Evolutionary conservation across 2,888 invertebrate species (phyloP), one percentile per base, ranked within the genome.

Genomic region (Chaetoderma sp.): DNA sequence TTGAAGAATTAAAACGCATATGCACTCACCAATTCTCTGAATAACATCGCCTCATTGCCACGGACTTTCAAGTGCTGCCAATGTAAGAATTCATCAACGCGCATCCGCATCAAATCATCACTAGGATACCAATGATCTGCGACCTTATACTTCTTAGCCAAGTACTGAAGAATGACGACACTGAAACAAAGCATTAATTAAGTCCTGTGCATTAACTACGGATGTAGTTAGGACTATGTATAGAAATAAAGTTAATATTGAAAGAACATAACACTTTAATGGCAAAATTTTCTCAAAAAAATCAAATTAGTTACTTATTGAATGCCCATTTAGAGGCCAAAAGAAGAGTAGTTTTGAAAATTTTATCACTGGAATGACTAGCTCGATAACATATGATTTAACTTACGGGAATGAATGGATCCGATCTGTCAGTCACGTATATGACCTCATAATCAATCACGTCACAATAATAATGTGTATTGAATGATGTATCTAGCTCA

Each of bases 51-150:
- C 71, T 91, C 91, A 67, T 88, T 86, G 0, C 88, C 68, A 63
- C 93, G 87, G 1, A 91, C 87, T 58, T 92, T 92, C 33, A 89
- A 78, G 78, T 93, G 93, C 69, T 93, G 93, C 93, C 93, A 93
- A 79, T 91, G 91, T 67, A 93, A 86, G 81, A 91, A 85, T 83
- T 93, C 93, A 70, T 93, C 92, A 4, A 93, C 90, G 69, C 88
- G 86, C 49, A 84, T 78, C 76, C 90, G 88, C 27, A 71, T 32
- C 0, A 88, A 88, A 50, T 92, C 90, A 18, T 64, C 65, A 63
- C 85, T 88, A 0, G 93, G 93, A 78, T 92, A 93, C 89, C 92
- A 90, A 69, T 89, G 89, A 45, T 91, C 90, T 1, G 83, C 77
- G 1, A 89, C 77, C 27, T 76, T 71, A 70, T 82, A 83, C 78